These are phyloP conservation scores for Danio jaintianensis DNA, from an alignment of 2,797 vertebrate genomes.

Conservation along the genomic window DNA sequence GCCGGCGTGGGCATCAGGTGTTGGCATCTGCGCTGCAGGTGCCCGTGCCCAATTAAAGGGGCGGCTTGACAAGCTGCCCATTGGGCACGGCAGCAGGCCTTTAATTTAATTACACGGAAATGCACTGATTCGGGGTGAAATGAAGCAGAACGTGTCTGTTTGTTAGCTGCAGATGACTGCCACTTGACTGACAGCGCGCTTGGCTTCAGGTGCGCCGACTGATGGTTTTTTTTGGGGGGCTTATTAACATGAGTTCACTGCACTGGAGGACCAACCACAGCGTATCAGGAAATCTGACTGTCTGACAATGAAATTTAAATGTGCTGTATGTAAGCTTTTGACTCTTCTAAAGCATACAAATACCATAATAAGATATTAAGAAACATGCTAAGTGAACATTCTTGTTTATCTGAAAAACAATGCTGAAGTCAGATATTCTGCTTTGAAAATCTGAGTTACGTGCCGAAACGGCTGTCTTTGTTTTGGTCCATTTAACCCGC, in stretches of 20 bases:
- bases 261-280: neutral
- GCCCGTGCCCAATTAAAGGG: conserved; percentile 44
- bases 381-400: too few species aligned
- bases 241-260: neutral
- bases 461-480: too few species aligned
- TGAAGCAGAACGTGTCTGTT: conserved; percentile 64
- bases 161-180: conserved; percentile 42
- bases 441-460: too few species aligned
- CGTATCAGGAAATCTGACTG: conserved; percentile 4
- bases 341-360: too few species aligned
- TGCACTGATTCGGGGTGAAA: conserved; percentile 59
- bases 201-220: conserved; percentile 11
- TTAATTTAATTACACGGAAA: conserved; percentile 67
- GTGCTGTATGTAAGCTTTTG: too few species aligned
- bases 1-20: conserved; percentile 38
- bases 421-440: too few species aligned
- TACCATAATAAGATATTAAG: too few species aligned
- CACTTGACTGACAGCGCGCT: conserved; percentile 24
- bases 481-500: too few species aligned
- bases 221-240: conserved; percentile 9
- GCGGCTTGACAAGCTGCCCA: conserved; percentile 49
- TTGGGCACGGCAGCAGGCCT: conserved; percentile 52
- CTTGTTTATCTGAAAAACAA: too few species aligned
- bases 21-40: conserved; percentile 40
- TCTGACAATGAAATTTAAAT: conserved; percentile 1